Evolutionary conservation across 1,140 invertebrate genomes (phyloP).

Genomic region (Zaprionus kolodkinae): DNA sequence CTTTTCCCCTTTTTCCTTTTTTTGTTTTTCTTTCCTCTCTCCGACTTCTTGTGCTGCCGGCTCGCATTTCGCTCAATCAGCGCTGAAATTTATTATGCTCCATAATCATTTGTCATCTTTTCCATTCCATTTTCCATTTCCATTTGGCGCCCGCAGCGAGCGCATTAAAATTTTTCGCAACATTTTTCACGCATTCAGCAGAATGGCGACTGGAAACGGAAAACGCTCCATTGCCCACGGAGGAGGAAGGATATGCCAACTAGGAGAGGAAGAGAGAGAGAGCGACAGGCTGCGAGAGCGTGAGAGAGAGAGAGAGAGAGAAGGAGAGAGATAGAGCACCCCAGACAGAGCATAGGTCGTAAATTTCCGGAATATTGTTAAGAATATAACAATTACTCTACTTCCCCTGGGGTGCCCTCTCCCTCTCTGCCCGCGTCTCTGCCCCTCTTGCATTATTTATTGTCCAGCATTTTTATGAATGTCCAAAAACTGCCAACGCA

Average conservation of each 20-base stretch:
- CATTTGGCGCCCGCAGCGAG: constrained; percentile 75
- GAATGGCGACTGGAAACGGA: constrained; percentile 59
- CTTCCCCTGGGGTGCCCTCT: not conserved
- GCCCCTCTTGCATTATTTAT: constrained; percentile 26
- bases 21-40: not conserved
- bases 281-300: not conserved
- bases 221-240: constrained; percentile 52
- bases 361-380: constrained; percentile 79
- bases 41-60: constrained; percentile 29
- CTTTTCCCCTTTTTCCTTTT: not conserved
- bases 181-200: constrained; percentile 78
- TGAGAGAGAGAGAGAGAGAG: not conserved
- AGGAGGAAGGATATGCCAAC: constrained; percentile 1
- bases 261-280: not conserved
- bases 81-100: constrained; percentile 74
- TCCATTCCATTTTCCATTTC: constrained; percentile 60
- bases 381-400: constrained; percentile 74
- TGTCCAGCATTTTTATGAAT: constrained; percentile 30
- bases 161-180: constrained; percentile 78
- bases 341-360: constrained; percentile 55
- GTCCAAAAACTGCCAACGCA: constrained; percentile 31
- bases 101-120: constrained; percentile 80
- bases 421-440: not conserved
- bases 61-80: constrained; percentile 77
- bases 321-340: constrained; percentile 3